phyloP scores from a whole-genome alignment of 2,888 invertebrate genomes.

The Drosophila eohydei region DNA sequence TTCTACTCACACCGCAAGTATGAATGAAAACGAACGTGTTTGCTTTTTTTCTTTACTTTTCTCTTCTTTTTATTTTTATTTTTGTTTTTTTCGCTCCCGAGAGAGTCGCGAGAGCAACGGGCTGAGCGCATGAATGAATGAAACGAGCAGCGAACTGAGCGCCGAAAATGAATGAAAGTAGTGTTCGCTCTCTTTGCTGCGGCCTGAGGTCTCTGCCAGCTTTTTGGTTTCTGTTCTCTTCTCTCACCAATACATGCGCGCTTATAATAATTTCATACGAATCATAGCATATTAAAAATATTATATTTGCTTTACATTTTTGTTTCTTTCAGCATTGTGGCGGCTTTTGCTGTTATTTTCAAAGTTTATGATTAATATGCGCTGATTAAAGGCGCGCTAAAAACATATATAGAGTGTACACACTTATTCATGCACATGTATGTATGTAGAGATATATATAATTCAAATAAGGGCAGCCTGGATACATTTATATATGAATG shows the following conservation, averaged over 20 bases:
- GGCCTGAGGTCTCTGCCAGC: conserved; percentile 21
- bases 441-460: neutral
- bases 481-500: conserved; percentile 10
- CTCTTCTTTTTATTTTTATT: conserved; percentile 16
- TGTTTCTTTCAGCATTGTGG: conserved; percentile 26
- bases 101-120: conserved; percentile 36
- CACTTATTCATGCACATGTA: neutral
- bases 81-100: conserved; percentile 14
- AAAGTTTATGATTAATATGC: conserved; percentile 78
- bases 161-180: conserved; percentile 74
- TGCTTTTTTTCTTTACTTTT: conserved; percentile 39
- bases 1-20: conserved; percentile 68
- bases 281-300: conserved; percentile 60
- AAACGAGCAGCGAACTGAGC: conserved; percentile 54
- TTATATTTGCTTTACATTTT: conserved; percentile 58
- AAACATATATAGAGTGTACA: conserved; percentile 2
- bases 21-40: conserved; percentile 82
- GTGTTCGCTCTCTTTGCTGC: conserved; percentile 47
- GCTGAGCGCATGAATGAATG: conserved; percentile 64
- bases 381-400: conserved; percentile 65
- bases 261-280: conserved; percentile 34
- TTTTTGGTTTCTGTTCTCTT: conserved; percentile 29
- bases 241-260: conserved; percentile 31
- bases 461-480: conserved; percentile 54
- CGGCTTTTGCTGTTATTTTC: conserved; percentile 49